Conservation (phyloP, 2,113 vertebrate genomes). For the Oceanites oceanicus region DNA sequence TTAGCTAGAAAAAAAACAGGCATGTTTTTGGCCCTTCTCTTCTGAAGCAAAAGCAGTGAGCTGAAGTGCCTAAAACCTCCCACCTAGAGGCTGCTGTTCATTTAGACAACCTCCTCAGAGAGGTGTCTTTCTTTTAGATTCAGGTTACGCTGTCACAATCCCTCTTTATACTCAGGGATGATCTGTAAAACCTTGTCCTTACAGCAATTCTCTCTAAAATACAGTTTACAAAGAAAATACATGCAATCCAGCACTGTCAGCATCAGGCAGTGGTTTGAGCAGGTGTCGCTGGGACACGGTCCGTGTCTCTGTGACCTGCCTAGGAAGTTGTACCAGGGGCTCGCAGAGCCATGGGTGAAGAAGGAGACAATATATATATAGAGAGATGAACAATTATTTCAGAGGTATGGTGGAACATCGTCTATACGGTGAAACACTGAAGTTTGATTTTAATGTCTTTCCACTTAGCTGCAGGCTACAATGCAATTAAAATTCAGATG, state of each 20-base stretch:
- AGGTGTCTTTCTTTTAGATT: neutral
- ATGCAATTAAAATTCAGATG: constrained; percentile 60
- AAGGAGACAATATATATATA: neutral
- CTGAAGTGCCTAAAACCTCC: neutral
- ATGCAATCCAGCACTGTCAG: neutral
- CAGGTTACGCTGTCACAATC: neutral
- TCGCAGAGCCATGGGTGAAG: neutral
- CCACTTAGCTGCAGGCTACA: constrained; percentile 27
- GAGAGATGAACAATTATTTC: constrained; percentile 19
- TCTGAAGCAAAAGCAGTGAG: neutral
- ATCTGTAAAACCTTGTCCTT: neutral
- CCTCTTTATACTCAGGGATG: neutral
- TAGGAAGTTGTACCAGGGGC: neutral
- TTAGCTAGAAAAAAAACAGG: neutral
- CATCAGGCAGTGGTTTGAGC: neutral
- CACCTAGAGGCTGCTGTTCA: neutral
- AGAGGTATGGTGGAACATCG: neutral
- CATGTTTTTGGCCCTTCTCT: neutral
- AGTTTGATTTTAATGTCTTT: constrained; percentile 56
- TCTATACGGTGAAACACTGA: neutral
- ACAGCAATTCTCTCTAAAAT: neutral
- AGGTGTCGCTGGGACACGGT: accelerated
- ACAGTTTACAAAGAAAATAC: neutral
- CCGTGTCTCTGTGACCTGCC: neutral
- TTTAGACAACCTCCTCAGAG: neutral